Base-by-base conservation (phyloP, 2,797 vertebrate species). In the Nyctibius grandis region DNA sequence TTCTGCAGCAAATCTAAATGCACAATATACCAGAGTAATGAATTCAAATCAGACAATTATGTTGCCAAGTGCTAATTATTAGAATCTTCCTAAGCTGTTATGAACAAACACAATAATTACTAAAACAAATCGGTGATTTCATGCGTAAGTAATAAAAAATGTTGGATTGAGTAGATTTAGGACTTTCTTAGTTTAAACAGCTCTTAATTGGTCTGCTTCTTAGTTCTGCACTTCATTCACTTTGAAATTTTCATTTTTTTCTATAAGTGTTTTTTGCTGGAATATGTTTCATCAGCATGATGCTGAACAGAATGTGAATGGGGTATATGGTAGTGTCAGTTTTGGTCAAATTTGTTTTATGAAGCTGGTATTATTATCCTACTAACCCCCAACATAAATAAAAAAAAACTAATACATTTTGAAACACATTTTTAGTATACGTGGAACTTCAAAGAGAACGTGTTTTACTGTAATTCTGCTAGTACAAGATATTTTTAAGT, bases 401-500 rank as follows among this genome's bases (percentile, higher is more conserved):
- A 16, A 15, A 42, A 78, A 64, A 4, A 1, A 6, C 8, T 54
- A 28, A 34, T 29, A 23, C 2, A 5, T 51, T 56, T 54, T 50
- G 11, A 67, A 76, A 61, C 17, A 7, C 19, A 2, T 31, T 57
- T 85, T 83, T 20, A 29, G 7, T 78, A 7, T 45, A 48, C 2
- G 0, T 0, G 1, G 22, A 53, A 12, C 34, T 85, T 89, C 3
- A 7, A 36, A 76, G 34, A 20, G 8, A 91, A 21, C 0, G 2
- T n/a, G 2, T 59, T 25, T 87, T 84, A 51, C 18, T 68, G 3
- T 67, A 54, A 34, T 70, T 87, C 31, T 88, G 19, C 13, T 44
- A 33, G 4, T 50, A 42, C n/a, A 38, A 63, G 23, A 5, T 70
- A 23, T 70, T 94, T 91, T 34, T 25, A 81, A 34, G 25, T 48